Base-by-base conservation (phyloP, 1,140 invertebrate genomes). In the Aphidius gifuensis region DNA sequence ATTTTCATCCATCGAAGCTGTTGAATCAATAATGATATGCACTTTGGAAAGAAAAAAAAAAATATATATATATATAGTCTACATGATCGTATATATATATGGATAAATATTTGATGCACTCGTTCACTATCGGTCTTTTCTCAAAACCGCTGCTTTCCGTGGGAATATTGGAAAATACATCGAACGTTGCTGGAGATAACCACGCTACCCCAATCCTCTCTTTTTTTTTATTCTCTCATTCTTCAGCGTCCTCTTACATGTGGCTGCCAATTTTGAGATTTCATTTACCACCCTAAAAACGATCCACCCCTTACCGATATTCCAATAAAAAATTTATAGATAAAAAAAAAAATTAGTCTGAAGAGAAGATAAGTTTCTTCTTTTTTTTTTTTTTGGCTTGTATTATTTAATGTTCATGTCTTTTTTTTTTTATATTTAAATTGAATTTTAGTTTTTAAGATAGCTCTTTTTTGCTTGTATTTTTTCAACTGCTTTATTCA, bases 11-110 rank as follows among this genome's bases (percentile, higher is more conserved):
- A 53, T 11, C 50, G 5, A 38, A 9, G 23, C 50, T 9, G 69
- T 65, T 65, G 68, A 71, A 72, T 71, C 71, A 68, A 72, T 72
- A 72, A 71, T 72, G 68, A 72, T 71, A 72, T 69, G 71, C 71
- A 69, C 69, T 67, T 59, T 69, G 65, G 69, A 63, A 71, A 72
- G 71, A 71, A 72, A 16, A 39, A 9, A 46, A 9, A n/a, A 9
- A 46, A 46, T 2, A 46, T 46, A n/a, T n/a, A n/a, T n/a, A n/a
- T n/a, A 16, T 16, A 16, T 9, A 9, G 2, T n/a, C 9, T 46
- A 46, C 45, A 46, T 46, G n/a, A 9, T n/a, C 45, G 45, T 42
- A 55, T 43, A 43, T 43, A 55, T 42, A 9, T 55, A 55, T 40
- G 43, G 5, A 43, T 43, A 42, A 43, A 53, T 48, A 51, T 39